Percentiles rank a stretch among this genome's conserved stretches.
Evolutionary conservation across 2,888 invertebrate species (phyloP).

Genomic region (Rhimphoctona megacephalus): DNA sequence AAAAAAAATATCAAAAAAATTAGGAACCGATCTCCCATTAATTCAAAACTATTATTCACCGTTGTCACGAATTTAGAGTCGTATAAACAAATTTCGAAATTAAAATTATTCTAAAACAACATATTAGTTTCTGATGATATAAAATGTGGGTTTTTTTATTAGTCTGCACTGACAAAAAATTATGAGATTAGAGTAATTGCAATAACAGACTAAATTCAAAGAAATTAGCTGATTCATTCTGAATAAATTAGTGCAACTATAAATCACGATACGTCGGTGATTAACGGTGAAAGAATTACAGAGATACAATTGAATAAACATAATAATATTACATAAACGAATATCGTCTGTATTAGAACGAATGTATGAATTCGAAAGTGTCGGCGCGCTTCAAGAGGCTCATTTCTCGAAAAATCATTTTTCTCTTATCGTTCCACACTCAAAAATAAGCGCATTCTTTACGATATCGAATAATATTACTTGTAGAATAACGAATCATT

Average conservation of each 20-base stretch:
- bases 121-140: too few species aligned
- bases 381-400: neutral
- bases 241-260: neutral
- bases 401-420: neutral
- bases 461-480: neutral
- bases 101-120: neutral
- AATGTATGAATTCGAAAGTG: neutral
- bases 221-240: neutral
- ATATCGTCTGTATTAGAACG: neutral
- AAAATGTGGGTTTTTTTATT: neutral
- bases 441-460: neutral
- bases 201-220: neutral
- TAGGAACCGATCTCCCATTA: neutral
- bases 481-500: neutral
- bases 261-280: neutral
- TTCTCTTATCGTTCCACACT: neutral
- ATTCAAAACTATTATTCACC: neutral
- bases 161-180: neutral
- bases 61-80: neutral
- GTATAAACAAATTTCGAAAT: neutral
- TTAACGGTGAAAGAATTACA: neutral
- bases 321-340: neutral
- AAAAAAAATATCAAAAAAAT: neutral
- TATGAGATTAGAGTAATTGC: neutral
- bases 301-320: conserved; percentile 7